These are phyloP conservation scores for Tangachromis dhanisi DNA, from an alignment of 2,113 vertebrate genomes.

Conservation along the genomic window DNA sequence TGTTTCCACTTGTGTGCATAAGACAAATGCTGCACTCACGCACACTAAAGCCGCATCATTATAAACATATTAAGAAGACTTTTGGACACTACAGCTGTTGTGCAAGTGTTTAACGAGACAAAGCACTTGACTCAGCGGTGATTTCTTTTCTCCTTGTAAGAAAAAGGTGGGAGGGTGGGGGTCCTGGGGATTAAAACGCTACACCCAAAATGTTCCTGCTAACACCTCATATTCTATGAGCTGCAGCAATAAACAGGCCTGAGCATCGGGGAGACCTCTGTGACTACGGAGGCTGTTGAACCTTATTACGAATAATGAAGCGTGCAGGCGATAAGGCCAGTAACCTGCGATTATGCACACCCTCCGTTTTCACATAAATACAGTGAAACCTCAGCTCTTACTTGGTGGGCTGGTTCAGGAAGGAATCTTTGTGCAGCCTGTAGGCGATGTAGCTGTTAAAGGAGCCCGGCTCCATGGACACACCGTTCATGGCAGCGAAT, in stretches of 20 bases:
- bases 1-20: constrained; percentile 56
- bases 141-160: background rate
- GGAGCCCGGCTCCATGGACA: constrained; percentile 93
- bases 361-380: background rate
- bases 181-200: background rate
- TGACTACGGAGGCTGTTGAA: background rate
- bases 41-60: constrained; percentile 34
- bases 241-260: constrained; percentile 26
- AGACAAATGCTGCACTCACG: background rate
- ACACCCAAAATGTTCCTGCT: background rate
- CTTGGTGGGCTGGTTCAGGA: constrained; percentile 86
- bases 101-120: background rate
- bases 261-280: background rate
- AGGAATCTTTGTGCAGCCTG: constrained; percentile 89
- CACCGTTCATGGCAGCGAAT: constrained; percentile 85
- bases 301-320: constrained; percentile 46
- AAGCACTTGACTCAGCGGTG: background rate
- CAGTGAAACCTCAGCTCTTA: constrained; percentile 60
- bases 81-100: background rate
- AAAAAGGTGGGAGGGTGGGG: background rate
- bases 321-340: background rate
- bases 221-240: constrained; percentile 22
- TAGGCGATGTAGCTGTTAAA: constrained; percentile 91
- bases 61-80: constrained; percentile 33
- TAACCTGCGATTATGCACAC: background rate